phyloP scores from a whole-genome alignment of 2,113 vertebrate genomes.

The Hemichromis elongatus region DNA sequence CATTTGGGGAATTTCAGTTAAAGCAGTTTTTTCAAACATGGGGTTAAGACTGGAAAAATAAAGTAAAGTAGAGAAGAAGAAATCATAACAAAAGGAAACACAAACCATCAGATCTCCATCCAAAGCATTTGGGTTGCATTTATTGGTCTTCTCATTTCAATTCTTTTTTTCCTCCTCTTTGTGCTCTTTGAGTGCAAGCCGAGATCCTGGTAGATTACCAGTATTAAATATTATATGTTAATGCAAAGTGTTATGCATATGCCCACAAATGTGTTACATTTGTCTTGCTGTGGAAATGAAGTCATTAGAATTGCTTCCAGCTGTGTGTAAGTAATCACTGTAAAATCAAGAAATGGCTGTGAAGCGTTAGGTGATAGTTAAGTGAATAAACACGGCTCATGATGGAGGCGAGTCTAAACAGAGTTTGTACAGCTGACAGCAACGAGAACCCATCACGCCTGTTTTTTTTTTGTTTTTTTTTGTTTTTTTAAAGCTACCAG shows the following conservation, averaged over 20 bases:
- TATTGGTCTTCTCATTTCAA: background rate
- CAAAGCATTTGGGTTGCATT: background rate
- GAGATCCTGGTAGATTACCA: background rate
- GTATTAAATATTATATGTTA: background rate
- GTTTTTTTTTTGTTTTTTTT: no score
- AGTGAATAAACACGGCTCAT: background rate
- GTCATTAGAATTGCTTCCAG: background rate
- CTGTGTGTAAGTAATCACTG: background rate
- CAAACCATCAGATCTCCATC: background rate
- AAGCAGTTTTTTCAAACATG: background rate
- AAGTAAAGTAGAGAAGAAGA: background rate
- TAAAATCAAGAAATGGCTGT: background rate
- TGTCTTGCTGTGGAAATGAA: background rate
- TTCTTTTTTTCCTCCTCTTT: background rate
- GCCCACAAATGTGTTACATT: background rate
- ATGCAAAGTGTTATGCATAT: background rate
- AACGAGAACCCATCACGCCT: background rate
- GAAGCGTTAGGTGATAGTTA: background rate
- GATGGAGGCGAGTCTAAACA: background rate
- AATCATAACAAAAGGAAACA: background rate
- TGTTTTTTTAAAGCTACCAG: background rate
- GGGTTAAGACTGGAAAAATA: background rate
- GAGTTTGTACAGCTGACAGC: background rate
- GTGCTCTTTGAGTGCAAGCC: background rate
- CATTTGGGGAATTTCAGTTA: background rate